A percentile compares a stretch with the other conserved stretches of the same genome.
phyloP scores from a whole-genome alignment of 2,888 invertebrate genomes.

The Macropis europaea region DNA sequence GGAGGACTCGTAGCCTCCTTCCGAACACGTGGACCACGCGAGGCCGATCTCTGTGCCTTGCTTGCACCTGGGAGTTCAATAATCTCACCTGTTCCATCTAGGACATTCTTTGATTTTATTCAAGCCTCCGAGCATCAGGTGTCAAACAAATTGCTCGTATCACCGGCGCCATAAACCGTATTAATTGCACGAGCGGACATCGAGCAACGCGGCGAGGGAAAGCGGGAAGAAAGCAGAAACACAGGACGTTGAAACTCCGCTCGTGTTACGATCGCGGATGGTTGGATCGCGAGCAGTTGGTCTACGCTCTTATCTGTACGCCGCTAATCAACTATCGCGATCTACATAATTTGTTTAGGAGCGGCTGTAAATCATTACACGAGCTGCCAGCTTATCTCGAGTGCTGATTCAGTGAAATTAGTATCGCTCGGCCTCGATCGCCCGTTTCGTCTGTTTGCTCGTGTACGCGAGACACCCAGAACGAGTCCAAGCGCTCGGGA shows the following conservation, averaged over 20 bases:
- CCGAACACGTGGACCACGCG: no score
- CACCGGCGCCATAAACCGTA: no score
- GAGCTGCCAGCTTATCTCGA: conserved; percentile 50
- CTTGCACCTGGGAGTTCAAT: no score
- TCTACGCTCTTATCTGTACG: conserved; percentile 17
- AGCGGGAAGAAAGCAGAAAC: no score
- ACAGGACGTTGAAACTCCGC: neutral
- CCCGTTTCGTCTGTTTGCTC: conserved; percentile 19
- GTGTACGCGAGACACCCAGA: conserved; percentile 22
- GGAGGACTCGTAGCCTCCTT: no score
- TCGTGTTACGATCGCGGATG: neutral
- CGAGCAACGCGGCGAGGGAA: no score
- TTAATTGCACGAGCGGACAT: no score
- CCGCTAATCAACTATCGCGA: conserved; percentile 58
- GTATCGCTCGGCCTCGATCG: conserved; percentile 29
- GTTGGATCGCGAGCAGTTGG: conserved; percentile 9
- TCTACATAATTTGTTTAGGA: conserved; percentile 65
- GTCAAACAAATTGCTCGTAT: no score
- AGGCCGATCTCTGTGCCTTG: no score
- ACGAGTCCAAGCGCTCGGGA: neutral
- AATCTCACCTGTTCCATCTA: no score
- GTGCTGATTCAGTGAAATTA: conserved; percentile 60
- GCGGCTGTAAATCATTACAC: conserved; percentile 54
- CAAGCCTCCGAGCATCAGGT: no score
- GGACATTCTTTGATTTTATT: no score